Conservation (phyloP, 2,113 vertebrate genomes). For the Eclectus roratus region DNA sequence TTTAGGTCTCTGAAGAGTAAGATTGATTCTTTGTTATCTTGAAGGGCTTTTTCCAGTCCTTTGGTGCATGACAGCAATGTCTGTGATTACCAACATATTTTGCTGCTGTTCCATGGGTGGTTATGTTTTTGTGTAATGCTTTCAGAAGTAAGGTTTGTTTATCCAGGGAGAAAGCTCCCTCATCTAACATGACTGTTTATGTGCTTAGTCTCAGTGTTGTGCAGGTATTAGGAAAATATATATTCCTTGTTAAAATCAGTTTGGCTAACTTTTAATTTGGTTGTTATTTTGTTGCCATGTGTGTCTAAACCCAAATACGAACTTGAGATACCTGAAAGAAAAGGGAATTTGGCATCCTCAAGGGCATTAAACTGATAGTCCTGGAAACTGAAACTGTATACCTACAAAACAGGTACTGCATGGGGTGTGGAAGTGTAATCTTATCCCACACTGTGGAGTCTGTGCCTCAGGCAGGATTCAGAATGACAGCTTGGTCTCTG, state of each 20-base stretch:
- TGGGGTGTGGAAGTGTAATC: slow-evolving; percentile 30
- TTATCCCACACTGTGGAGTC: neutral
- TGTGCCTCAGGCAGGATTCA: neutral
- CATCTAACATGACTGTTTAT: neutral
- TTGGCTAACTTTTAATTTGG: neutral
- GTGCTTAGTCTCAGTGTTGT: neutral
- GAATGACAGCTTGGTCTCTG: neutral
- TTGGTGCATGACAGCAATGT: neutral
- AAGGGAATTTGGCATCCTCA: neutral
- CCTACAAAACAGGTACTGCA: slow-evolving; percentile 38
- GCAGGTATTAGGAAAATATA: neutral
- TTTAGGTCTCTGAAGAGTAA: neutral
- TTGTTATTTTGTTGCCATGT: neutral
- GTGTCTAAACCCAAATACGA: neutral
- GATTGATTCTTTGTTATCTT: neutral
- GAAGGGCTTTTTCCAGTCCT: neutral
- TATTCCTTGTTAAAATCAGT: neutral
- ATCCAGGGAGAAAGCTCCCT: neutral
- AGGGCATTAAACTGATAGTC: neutral
- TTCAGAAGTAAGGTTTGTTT: neutral
- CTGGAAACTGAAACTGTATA: slow-evolving; percentile 34
- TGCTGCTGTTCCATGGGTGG: neutral
- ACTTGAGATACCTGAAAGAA: neutral
- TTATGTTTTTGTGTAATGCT: neutral
- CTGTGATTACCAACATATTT: neutral